A percentile compares a stretch with the other conserved stretches of the same genome.
Conservation (phyloP, 2,113 vertebrate genomes). For the Ancistrus triradiatus region DNA sequence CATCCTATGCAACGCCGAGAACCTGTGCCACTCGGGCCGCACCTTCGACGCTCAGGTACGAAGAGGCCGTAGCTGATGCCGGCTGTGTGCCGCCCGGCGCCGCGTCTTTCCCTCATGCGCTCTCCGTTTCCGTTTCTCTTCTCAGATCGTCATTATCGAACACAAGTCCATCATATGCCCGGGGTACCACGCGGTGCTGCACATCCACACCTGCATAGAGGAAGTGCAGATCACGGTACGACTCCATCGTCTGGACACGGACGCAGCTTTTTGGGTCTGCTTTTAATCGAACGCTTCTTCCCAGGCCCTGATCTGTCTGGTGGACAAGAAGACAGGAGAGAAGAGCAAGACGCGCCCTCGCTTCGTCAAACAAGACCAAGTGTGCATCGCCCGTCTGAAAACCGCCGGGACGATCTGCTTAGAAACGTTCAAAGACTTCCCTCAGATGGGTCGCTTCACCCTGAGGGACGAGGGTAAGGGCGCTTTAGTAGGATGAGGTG, state of each 20-base stretch:
- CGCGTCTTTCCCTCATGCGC: not conserved
- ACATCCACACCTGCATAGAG: slow-evolving; percentile 98
- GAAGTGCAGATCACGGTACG: slow-evolving; percentile 98
- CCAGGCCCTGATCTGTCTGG: slow-evolving; percentile 98
- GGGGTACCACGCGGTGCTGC: slow-evolving; percentile 96
- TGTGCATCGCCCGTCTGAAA: slow-evolving; percentile 91
- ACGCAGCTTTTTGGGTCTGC: slow-evolving; percentile 53
- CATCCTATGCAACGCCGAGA: slow-evolving; percentile 95
- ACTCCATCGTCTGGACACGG: too few species aligned
- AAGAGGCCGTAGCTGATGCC: not conserved
- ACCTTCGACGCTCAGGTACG: slow-evolving; percentile 97
- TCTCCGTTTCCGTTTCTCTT: not conserved
- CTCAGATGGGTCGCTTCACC: slow-evolving; percentile 98
- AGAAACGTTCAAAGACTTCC: slow-evolving; percentile 99
- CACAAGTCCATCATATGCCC: slow-evolving; percentile 99
- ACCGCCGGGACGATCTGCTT: slow-evolving; percentile 96
- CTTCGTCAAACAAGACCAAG: slow-evolving; percentile 99
- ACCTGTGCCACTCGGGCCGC: slow-evolving; percentile 96
- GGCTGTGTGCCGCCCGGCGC: not conserved
- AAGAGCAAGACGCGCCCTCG: slow-evolving; percentile 97
- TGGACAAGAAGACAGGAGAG: slow-evolving; percentile 98
- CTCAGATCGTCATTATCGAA: slow-evolving; percentile 97
- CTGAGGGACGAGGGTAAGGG: slow-evolving; percentile 93
- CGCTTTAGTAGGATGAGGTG: too few species aligned
- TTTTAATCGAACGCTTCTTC: not conserved